Evolutionary conservation across 2,113 vertebrate genomes (phyloP).

Genomic region (Tinamus guttatus): DNA sequence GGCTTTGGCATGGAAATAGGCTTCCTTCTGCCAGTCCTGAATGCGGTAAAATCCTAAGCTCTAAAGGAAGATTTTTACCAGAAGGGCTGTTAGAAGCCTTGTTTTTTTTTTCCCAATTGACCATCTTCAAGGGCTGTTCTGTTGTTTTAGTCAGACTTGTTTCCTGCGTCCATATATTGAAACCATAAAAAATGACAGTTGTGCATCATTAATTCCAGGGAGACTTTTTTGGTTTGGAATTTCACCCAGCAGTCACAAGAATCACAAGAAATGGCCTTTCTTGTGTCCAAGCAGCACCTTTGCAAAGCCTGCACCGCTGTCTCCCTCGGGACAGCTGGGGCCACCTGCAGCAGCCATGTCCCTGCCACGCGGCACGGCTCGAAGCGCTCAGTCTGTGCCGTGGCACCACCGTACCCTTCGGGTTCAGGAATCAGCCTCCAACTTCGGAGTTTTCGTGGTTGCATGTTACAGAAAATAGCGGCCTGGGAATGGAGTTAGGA

Average conservation of each 20-base stretch:
- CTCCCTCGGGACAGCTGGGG: neutral
- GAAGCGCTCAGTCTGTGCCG: neutral
- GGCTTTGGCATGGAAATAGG: neutral
- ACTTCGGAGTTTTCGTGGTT: neutral
- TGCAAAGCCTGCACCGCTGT: neutral
- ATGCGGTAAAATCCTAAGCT: neutral
- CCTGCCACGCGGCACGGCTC: accelerated
- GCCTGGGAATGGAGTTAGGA: neutral
- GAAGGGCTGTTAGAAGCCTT: neutral
- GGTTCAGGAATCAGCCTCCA: neutral
- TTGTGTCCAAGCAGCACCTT: neutral
- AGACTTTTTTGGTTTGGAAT: neutral
- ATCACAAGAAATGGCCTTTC: neutral
- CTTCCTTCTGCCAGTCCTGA: neutral
- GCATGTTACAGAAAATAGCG: neutral
- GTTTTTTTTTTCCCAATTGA: neutral
- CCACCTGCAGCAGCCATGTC: neutral
- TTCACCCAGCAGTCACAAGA: neutral
- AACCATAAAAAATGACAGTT: neutral
- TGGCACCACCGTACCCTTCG: neutral
- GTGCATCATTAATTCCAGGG: neutral
- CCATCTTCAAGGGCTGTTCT: neutral
- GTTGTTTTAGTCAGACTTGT: neutral
- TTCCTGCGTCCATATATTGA: neutral
- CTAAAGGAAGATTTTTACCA: neutral